A percentile compares a stretch with the other conserved stretches of the same genome.
Conservation (phyloP, 2,888 invertebrate genomes). For the Iphiclides podalirius region DNA sequence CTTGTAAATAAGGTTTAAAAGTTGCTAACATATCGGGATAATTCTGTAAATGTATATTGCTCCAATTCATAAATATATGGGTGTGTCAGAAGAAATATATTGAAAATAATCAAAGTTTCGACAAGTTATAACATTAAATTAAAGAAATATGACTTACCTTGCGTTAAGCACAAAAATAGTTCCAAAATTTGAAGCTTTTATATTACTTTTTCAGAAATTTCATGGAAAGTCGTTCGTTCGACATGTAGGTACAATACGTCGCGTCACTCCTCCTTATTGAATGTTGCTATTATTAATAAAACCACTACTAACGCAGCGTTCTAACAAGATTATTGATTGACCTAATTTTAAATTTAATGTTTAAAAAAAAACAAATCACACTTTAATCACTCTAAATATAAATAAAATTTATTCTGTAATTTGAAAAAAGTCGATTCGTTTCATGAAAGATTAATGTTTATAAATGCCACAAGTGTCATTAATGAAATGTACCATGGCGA, state of each 20-base stretch:
- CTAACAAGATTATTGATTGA: slow-evolving; percentile 18
- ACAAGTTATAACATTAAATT: background rate
- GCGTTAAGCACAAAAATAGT: slow-evolving; percentile 22
- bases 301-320: background rate
- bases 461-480: slow-evolving; percentile 22
- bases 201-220: slow-evolving; percentile 41
- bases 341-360: background rate
- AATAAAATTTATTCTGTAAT: too few relatives aligned
- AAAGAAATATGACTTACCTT: slow-evolving; percentile 41
- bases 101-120: slow-evolving; percentile 5
- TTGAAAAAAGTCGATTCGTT: too few relatives aligned
- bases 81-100: slow-evolving; percentile 63
- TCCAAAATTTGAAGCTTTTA: slow-evolving; percentile 34
- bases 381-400: too few relatives aligned
- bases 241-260: slow-evolving; percentile 50
- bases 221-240: slow-evolving; percentile 60
- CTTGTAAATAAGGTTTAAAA: background rate
- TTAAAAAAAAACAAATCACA: background rate
- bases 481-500: slow-evolving; percentile 34
- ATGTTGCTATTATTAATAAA: slow-evolving; percentile 39
- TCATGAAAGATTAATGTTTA: background rate
- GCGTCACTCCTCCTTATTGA: slow-evolving; percentile 50
- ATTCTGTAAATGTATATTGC: slow-evolving; percentile 26
- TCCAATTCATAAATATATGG: slow-evolving; percentile 60
- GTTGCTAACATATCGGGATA: background rate